Evolutionary conservation across 2,113 vertebrate genomes (phyloP), one percentile per base, ranked within the genome.

Genomic region (Pao palembangensis): DNA sequence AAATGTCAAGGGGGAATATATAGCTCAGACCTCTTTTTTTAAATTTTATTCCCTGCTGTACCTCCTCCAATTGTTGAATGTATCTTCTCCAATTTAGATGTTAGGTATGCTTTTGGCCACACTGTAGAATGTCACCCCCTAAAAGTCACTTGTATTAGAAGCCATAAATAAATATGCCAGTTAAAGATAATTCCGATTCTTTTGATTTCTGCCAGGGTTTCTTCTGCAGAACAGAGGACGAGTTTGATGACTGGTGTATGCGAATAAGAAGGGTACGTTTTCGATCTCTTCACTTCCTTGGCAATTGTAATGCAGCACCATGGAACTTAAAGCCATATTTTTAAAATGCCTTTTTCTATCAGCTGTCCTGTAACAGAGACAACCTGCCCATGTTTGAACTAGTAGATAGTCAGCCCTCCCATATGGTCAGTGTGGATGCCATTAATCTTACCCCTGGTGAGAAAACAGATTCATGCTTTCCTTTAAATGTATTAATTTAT

Each of bases 301-400:
- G 43, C 43, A 44, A 12, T 44, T 17, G 25, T 28, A 28, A 28
- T 7, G 10, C 41, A 43, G 41, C 41, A 43, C 42, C 42, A 15
- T 8, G 8, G 42, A 43, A 43, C 42, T 13, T 43, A 15, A 43
- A 43, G n/a, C 42, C 42, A 54, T 12, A 31, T 49, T 16, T 31
- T 8, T 31, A 31, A 31, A 31, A 38, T 20, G 0, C 52, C 16
- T 12, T 54, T 57, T 19, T 73, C 49, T 59, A 66, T 57, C 25
- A 99, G 97, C 75, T 96, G 68, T 94, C 94, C 19, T 89, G 92
- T 81, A 92, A 91, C n/a, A 92, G 89, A 85, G 94, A 93, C 0
- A 93, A 91, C 0, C 87, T 99, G 70, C 95, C 95, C 0, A 98
- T 98, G 96, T 99, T 99, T 2, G 97, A 99, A 38, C 90, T 99